Conservation (phyloP, 2,797 vertebrate species). For the Arrhamphus sclerolepis region DNA sequence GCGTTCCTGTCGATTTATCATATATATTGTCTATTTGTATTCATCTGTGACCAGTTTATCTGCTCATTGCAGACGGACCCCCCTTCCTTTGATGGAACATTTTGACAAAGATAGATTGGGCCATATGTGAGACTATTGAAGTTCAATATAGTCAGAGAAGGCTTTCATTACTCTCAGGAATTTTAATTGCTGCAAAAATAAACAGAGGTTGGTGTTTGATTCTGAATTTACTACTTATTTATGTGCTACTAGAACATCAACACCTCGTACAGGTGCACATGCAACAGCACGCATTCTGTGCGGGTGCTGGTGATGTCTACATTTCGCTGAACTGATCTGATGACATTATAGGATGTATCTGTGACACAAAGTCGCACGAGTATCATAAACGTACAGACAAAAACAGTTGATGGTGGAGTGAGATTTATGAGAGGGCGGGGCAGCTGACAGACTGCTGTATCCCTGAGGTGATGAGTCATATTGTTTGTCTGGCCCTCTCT, state of each 20-base stretch:
- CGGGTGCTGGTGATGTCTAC: conserved; percentile 11
- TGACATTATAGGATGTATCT: conserved; percentile 11
- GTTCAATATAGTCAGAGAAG: conserved; percentile 69
- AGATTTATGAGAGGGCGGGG: conserved; percentile 48
- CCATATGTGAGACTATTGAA: conserved; percentile 76
- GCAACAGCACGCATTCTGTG: conserved; percentile 11
- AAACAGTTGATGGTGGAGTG: conserved; percentile 8
- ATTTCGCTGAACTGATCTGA: conserved; percentile 26
- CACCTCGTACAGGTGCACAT: conserved; percentile 38
- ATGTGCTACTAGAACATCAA: conserved; percentile 32
- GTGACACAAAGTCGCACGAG: conserved; percentile 4
- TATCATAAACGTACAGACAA: conserved; percentile 7
- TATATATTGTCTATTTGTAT: conserved; percentile 78
- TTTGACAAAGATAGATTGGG: conserved; percentile 75
- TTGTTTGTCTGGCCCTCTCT: conserved; percentile 45
- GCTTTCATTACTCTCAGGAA: conserved; percentile 71
- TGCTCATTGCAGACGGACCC: conserved; percentile 61
- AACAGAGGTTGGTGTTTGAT: conserved; percentile 55
- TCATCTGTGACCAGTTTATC: conserved; percentile 77
- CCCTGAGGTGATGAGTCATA: conserved; percentile 58
- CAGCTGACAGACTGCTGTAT: conserved; percentile 36
- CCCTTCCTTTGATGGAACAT: conserved; percentile 62
- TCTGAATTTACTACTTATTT: conserved; percentile 65
- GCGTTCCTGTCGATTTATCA: conserved; percentile 64
- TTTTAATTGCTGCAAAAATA: conserved; percentile 74